A percentile compares a stretch with the other conserved stretches of the same genome.
Evolutionary conservation across 1,140 invertebrate genomes (phyloP).

Genomic region (Bombyx mandarina): DNA sequence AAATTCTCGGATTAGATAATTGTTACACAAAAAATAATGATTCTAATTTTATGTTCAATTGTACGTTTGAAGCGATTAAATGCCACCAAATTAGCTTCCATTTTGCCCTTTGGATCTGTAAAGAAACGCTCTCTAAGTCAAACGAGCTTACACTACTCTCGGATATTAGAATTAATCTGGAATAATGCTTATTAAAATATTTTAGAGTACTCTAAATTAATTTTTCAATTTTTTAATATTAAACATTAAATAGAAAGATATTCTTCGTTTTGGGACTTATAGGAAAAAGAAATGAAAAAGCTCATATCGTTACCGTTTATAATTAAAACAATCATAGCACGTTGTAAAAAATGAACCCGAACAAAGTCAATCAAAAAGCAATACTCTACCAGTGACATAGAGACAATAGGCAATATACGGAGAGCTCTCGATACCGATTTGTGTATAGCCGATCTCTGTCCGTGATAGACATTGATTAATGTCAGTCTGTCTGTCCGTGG

Average conservation of each 20-base stretch:
- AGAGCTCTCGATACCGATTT: conserved; percentile 24
- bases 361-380: not conserved
- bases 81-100: too few species aligned
- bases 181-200: too few species aligned
- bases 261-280: not conserved
- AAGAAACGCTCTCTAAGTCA: too few species aligned
- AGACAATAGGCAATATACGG: conserved; percentile 18
- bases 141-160: too few species aligned
- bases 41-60: too few species aligned
- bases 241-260: not conserved
- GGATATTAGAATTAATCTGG: too few species aligned
- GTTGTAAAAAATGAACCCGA: not conserved
- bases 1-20: too few species aligned
- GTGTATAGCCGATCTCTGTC: conserved; percentile 22
- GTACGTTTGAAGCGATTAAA: too few species aligned
- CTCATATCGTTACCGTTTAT: too few species aligned
- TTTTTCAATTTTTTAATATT: not conserved
- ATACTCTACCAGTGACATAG: not conserved
- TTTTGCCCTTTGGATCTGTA: too few species aligned
- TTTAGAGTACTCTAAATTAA: not conserved
- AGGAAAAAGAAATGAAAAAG: not conserved
- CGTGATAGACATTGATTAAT: conserved; percentile 67
- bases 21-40: too few species aligned
- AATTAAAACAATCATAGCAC: not conserved
- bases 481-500: conserved; percentile 57